A percentile compares a stretch with the other conserved stretches of the same genome.
Evolutionary conservation across 1,140 invertebrate species (phyloP).

Genomic region (Manduca sexta): DNA sequence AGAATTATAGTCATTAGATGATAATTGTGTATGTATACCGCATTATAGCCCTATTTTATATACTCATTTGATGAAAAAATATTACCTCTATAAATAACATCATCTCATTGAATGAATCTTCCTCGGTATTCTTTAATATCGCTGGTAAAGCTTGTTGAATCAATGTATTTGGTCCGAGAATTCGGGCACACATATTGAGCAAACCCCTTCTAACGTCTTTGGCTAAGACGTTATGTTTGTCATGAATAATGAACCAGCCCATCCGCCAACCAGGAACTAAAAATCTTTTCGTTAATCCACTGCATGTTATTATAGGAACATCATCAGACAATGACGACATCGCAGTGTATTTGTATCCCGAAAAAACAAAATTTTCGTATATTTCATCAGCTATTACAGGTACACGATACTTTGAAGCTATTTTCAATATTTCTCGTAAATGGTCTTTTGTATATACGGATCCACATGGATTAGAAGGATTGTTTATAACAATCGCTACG

Average conservation of each 20-base stretch:
- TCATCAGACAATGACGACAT: constrained; percentile 87
- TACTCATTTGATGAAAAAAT: no score
- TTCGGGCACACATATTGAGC: constrained; percentile 85
- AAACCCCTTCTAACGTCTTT: constrained; percentile 82
- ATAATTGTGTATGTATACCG: no score
- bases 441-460: constrained; percentile 91
- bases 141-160: constrained; percentile 92
- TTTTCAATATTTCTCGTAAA: constrained; percentile 84
- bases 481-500: constrained; percentile 94
- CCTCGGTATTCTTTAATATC: constrained; percentile 89
- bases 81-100: constrained; percentile 84
- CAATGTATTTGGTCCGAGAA: constrained; percentile 92
- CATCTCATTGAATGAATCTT: constrained; percentile 86
- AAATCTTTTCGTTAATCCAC: constrained; percentile 95
- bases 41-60: no score
- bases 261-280: constrained; percentile 97
- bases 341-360: constrained; percentile 85
- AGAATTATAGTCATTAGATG: not conserved
- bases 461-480: constrained; percentile 99
- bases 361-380: constrained; percentile 93
- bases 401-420: constrained; percentile 87
- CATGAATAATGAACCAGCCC: constrained; percentile 97
- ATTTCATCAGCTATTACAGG: constrained; percentile 97
- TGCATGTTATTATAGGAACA: constrained; percentile 94
- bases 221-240: constrained; percentile 82